Base-by-base conservation (phyloP, 1,140 invertebrate species). In the Cecropterus lyciades region DNA sequence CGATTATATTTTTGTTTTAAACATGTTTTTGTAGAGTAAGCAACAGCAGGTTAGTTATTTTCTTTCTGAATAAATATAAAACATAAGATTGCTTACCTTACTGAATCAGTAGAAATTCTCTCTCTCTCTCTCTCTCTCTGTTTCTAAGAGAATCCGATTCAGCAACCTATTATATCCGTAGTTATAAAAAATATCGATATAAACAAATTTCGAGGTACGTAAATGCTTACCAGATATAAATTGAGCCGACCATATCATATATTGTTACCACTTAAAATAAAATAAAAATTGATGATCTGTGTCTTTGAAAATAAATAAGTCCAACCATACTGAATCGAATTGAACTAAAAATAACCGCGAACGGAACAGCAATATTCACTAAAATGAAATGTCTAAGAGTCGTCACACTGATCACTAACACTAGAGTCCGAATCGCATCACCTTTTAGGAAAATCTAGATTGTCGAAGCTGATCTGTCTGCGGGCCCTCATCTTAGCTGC, bases 401-500 rank as follows among this genome's bases (percentile, higher is more conserved):
- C 13, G 1, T 40, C 51, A 53, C n/a, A 43, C 10, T 46, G 1
- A 13, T 27, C 27, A 52, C 13, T 55, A 33, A 48, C 62, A 55
- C 51, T 46, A 24, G 10, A 37, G 11, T 30, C 33, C 11, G 57
- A 63, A 37, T 17, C 73, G 60, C 46, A 76, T 92, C 89, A 93
- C 74, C 91, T 87, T 59, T 88, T 90, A 16, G 85, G 85, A 62
- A 87, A 87, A 56, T 91, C 89, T 7, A 89, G 69, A 73, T 88
- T 91, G 60, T 93, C 92, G 69, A 93, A 93, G 67, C 82, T 89
- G 67, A 93, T 93, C 72, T 93, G 91, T 42, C 92, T 75, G 2
- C 90, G 69, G 0, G 91, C 91, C 37, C 85, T 79, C 84, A 92
- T 85, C 69, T 91, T 91, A 0, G 84, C 85, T 0, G 84, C 84